Percentiles rank a stretch among this genome's conserved stretches.
These are phyloP conservation scores for Circaetus gallicus DNA, from an alignment of 2,113 vertebrate species.

Conservation along the genomic window DNA sequence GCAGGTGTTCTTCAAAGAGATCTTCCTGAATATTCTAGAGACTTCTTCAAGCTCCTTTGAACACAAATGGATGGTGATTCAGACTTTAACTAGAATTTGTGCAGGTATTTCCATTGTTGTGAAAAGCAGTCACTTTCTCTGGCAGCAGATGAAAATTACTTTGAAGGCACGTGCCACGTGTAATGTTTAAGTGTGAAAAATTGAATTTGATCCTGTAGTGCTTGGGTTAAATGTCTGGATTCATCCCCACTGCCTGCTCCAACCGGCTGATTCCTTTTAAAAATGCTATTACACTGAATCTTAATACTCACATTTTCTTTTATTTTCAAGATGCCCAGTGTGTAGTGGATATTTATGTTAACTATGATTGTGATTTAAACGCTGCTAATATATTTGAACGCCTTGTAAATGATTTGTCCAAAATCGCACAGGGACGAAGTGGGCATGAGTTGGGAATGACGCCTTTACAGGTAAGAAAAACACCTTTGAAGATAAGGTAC, in stretches of 20 bases:
- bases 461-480: conserved; percentile 84
- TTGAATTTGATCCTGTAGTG: neutral
- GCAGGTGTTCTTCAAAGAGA: conserved; percentile 98
- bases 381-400: conserved; percentile 98
- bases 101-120: conserved; percentile 79
- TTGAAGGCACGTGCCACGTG: neutral
- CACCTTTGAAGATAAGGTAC: neutral
- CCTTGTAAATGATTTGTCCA: conserved; percentile 94
- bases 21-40: conserved; percentile 96
- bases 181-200: neutral
- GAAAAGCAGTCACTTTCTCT: neutral
- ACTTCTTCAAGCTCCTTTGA: conserved; percentile 97
- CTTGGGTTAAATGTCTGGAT: neutral
- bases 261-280: neutral
- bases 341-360: conserved; percentile 98
- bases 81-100: conserved; percentile 96
- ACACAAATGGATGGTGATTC: conserved; percentile 99
- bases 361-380: conserved; percentile 97
- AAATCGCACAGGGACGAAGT: conserved; percentile 95
- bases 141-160: neutral
- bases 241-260: neutral
- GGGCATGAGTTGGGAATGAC: conserved; percentile 97
- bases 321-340: conserved; percentile 91
- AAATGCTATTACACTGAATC: neutral
- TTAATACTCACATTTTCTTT: neutral